Evolutionary conservation across 2,797 vertebrate species (phyloP).

Genomic region (Bucorvus abyssinicus): DNA sequence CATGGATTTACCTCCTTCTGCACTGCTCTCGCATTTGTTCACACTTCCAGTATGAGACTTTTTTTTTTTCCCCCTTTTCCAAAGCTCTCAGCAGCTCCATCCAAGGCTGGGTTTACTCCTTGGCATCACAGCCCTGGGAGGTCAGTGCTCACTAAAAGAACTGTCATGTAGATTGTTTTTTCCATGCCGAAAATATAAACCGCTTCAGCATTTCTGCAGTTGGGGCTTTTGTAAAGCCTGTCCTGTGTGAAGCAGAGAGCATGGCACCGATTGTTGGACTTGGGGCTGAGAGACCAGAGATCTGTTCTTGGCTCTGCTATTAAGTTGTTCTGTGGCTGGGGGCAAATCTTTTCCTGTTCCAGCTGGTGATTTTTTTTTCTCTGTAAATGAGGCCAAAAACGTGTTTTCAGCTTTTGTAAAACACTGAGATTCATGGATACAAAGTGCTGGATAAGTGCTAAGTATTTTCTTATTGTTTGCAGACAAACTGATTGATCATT

Average conservation of each 20-base stretch:
- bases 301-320: not conserved
- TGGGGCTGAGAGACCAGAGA: not conserved
- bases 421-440: conserved; percentile 37
- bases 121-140: not conserved
- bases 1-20: conserved; percentile 32
- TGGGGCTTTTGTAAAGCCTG: not conserved
- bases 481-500: conserved; percentile 39
- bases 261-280: not conserved
- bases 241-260: not conserved
- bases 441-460: conserved; percentile 45
- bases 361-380: conserved; percentile 49
- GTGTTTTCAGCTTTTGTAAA: conserved; percentile 25
- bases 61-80: not conserved
- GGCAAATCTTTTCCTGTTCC: conserved; percentile 16
- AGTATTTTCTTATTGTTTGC: conserved; percentile 63
- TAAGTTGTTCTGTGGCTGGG: conserved; percentile 12
- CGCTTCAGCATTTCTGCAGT: not conserved
- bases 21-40: not conserved
- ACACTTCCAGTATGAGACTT: not conserved
- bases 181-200: not conserved
- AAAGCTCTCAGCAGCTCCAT: not conserved
- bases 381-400: not conserved
- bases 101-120: not conserved
- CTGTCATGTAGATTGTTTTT: not conserved
- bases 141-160: not conserved